Percentiles rank a stretch among this genome's conserved stretches.
Evolutionary conservation across 2,888 invertebrate genomes (phyloP).

Genomic region (Tetramorium bicarinatum): DNA sequence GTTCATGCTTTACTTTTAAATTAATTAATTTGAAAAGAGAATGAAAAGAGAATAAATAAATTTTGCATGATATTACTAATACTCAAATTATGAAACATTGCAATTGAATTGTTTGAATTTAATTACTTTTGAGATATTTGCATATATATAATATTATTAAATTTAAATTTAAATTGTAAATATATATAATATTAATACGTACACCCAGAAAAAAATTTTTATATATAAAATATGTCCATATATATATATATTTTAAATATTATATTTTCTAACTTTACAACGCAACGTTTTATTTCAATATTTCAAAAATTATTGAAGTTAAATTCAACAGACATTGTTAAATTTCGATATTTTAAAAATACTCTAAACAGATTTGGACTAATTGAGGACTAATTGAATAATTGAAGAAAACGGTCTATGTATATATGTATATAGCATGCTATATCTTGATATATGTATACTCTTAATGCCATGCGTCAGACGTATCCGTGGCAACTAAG

Average conservation of each 20-base stretch:
- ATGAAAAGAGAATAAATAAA: not conserved
- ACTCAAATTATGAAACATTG: not conserved
- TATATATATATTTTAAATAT: too few relatives aligned
- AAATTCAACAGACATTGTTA: not conserved
- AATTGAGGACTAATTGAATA: not conserved
- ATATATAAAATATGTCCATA: too few relatives aligned
- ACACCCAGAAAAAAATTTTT: too few relatives aligned
- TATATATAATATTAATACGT: too few relatives aligned
- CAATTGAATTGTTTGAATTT: not conserved
- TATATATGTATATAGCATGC: not conserved
- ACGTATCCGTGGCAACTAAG: constrained; percentile 66
- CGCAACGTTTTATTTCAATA: not conserved
- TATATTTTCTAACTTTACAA: not conserved
- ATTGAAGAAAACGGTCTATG: not conserved
- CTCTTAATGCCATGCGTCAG: constrained; percentile 52
- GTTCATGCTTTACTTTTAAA: not conserved
- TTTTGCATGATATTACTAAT: not conserved
- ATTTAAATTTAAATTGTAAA: too few relatives aligned
- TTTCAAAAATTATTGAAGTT: constrained; percentile 8
- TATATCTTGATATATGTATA: not conserved
- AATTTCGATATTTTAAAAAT: not conserved
- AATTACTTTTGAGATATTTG: not conserved
- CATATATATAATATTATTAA: not conserved
- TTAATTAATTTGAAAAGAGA: not conserved
- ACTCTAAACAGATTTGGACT: not conserved